These are phyloP conservation scores for Noturus placidus DNA, from an alignment of 2,113 vertebrate genomes.

Conservation along the genomic window DNA sequence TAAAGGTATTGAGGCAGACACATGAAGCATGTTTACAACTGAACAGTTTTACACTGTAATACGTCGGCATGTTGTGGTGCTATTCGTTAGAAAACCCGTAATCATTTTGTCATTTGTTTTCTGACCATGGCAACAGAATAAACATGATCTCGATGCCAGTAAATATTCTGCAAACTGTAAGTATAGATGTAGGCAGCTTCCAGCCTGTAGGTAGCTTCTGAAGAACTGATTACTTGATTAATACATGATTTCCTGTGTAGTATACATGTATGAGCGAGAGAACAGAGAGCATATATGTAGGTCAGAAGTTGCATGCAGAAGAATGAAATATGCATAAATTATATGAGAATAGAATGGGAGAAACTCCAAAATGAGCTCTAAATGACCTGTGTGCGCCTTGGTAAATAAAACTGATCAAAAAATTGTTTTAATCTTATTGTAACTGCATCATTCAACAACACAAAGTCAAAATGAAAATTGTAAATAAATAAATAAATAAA, in stretches of 20 bases:
- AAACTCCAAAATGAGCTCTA: not conserved
- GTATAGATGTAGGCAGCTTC: too few species aligned
- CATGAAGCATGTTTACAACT: not conserved
- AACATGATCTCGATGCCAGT: not conserved
- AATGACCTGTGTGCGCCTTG: slow-evolving; percentile 20
- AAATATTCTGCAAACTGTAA: slow-evolving; percentile 13
- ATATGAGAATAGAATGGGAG: not conserved
- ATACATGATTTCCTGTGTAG: not conserved
- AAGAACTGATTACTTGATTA: slow-evolving; percentile 11
- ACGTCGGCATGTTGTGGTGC: not conserved
- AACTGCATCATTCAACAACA: slow-evolving; percentile 5
- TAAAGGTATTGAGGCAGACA: slow-evolving; percentile 10
- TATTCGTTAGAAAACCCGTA: not conserved
- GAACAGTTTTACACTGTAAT: not conserved
- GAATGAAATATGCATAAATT: slow-evolving; percentile 12
- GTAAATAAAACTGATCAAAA: slow-evolving; percentile 15
- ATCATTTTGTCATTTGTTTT: not conserved
- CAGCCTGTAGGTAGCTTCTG: not conserved
- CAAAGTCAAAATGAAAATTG: not conserved
- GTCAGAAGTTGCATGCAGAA: slow-evolving; percentile 1
- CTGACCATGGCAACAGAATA: not conserved
- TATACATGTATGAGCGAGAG: not conserved
- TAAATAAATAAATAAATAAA: too few species aligned
- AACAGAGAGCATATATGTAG: not conserved
- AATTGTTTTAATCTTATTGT: not conserved